phyloP scores from a whole-genome alignment of 2,888 invertebrate species.

The Chrysodeixis includens region DNA sequence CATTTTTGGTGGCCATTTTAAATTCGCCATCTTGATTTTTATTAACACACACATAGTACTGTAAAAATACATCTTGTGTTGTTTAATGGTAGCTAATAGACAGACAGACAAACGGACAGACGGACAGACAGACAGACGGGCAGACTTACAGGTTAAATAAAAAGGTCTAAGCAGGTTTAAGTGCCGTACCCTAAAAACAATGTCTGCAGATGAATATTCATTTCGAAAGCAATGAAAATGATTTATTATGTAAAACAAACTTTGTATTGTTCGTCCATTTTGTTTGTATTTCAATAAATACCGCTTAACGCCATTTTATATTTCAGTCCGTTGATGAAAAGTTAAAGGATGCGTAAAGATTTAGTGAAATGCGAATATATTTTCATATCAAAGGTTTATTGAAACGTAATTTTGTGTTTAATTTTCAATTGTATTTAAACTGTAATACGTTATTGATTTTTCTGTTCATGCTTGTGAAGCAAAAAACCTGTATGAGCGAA shows the following conservation, averaged over 20 bases:
- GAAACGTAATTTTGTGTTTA: not conserved
- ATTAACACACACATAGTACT: no score
- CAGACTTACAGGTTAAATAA: not conserved
- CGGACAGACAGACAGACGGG: no score
- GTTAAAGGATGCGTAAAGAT: not conserved
- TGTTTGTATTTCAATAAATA: conserved; percentile 47
- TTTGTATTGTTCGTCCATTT: conserved; percentile 37
- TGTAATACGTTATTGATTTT: not conserved
- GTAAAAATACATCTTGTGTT: no score
- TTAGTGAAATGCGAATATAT: not conserved
- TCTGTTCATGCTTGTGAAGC: not conserved
- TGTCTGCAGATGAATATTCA: conserved; percentile 72
- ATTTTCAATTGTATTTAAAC: not conserved
- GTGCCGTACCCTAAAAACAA: conserved; percentile 43
- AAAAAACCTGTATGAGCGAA: no score
- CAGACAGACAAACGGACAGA: not conserved
- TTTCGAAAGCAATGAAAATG: conserved; percentile 62
- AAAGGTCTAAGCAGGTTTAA: not conserved
- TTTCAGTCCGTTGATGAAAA: conserved; percentile 12
- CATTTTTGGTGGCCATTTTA: no score
- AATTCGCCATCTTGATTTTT: not conserved
- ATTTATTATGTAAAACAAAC: conserved; percentile 66
- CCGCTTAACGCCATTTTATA: conserved; percentile 13
- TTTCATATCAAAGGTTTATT: not conserved
- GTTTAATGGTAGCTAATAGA: no score